These are phyloP conservation scores for Aricia artaxerxes DNA, from an alignment of 2,888 invertebrate species.

Conservation along the genomic window DNA sequence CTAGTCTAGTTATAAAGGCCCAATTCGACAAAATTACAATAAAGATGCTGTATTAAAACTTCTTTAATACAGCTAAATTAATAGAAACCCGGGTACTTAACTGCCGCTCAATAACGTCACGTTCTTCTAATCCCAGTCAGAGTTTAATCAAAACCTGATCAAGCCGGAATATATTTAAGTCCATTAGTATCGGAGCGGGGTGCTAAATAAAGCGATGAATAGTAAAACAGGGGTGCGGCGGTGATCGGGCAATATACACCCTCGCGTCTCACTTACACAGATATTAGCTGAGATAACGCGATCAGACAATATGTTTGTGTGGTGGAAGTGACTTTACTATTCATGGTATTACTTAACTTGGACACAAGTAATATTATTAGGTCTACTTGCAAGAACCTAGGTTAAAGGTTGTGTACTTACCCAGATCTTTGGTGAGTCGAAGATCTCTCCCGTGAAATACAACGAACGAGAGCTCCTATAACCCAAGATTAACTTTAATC, in stretches of 20 bases:
- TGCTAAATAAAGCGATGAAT: constrained; percentile 68
- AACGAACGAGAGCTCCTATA: no score
- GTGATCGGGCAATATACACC: constrained; percentile 79
- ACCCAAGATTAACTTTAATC: no score
- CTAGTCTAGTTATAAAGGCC: no score
- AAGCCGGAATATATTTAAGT: constrained; percentile 44
- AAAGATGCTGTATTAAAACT: neutral
- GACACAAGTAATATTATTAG: no score
- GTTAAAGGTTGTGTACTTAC: no score
- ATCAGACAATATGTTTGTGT: constrained; percentile 20
- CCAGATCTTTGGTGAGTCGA: no score
- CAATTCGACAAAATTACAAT: neutral
- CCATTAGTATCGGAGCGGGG: constrained; percentile 59
- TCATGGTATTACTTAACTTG: neutral
- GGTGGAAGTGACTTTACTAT: neutral
- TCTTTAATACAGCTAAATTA: no score
- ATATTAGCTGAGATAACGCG: constrained; percentile 14
- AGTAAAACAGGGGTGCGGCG: constrained; percentile 76
- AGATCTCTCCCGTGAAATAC: no score
- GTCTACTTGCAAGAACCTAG: no score
- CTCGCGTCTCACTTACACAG: constrained; percentile 39
- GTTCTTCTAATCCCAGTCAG: neutral
- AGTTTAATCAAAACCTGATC: constrained; percentile 15
- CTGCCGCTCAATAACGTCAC: neutral
- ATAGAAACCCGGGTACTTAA: neutral